These are phyloP conservation scores for Ariolimax columbianus DNA, from an alignment of 2,888 invertebrate genomes.

Conservation along the genomic window DNA sequence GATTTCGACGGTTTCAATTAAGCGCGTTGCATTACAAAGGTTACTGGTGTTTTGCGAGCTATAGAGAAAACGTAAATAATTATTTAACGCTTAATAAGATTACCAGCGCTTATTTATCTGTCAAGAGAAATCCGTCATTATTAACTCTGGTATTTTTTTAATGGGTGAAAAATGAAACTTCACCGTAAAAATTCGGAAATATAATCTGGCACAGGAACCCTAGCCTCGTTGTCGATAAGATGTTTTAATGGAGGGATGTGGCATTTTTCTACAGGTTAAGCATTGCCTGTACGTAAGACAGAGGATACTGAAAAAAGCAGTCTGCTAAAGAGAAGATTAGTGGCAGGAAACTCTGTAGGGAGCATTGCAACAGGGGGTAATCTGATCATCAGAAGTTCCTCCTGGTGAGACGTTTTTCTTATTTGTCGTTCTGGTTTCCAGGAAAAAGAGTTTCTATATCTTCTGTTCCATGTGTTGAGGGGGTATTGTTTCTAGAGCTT, in stretches of 20 bases:
- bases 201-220: background rate
- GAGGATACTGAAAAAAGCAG: too few species aligned
- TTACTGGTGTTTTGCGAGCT: conserved; percentile 15
- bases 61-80: conserved; percentile 20
- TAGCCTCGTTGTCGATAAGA: background rate
- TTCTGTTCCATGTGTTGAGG: too few species aligned
- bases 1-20: conserved; percentile 21
- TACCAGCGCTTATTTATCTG: background rate
- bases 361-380: background rate
- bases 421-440: too few species aligned
- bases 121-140: background rate
- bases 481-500: too few species aligned
- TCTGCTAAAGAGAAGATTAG: background rate
- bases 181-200: conserved; percentile 1
- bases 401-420: too few species aligned
- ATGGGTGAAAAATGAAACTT: background rate
- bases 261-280: too few species aligned
- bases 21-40: conserved; percentile 27
- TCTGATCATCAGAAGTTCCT: background rate
- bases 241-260: background rate
- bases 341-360: background rate
- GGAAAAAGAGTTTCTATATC: too few species aligned
- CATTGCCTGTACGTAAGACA: too few species aligned
- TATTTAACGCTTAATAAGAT: conserved; percentile 29
- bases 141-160: conserved; percentile 4